Percentiles rank a stretch among this genome's conserved stretches.
Conservation (phyloP, 2,888 invertebrate species). For the Cylindroiulus punctatus region DNA sequence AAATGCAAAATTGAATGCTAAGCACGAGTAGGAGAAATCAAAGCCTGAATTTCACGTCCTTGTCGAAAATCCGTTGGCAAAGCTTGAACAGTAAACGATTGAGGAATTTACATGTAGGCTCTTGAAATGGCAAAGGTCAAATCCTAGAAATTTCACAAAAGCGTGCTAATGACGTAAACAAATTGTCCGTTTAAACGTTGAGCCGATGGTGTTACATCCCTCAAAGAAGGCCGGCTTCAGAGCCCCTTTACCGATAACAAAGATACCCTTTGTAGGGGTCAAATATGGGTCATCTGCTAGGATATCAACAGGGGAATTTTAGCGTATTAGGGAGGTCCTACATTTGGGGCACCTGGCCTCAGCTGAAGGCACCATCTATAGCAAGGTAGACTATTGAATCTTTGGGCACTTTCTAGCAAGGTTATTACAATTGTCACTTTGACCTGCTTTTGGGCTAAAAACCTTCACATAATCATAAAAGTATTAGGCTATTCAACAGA, state of each 20-base stretch:
- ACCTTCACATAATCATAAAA: too few species aligned
- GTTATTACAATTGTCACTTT: too few species aligned
- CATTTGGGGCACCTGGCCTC: constrained; percentile 13
- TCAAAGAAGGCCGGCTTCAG: neutral
- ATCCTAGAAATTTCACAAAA: constrained; percentile 13
- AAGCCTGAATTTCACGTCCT: neutral
- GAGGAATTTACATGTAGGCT: neutral
- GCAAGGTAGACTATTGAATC: neutral
- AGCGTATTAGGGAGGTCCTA: neutral
- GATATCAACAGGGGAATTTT: neutral
- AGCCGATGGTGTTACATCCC: neutral
- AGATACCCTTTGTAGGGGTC: neutral
- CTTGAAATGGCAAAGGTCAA: constrained; percentile 23
- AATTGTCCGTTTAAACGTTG: constrained; percentile 14
- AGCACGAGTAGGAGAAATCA: neutral
- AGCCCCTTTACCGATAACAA: neutral
- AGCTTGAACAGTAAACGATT: neutral
- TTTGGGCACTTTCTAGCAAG: too few species aligned
- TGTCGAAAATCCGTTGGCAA: neutral
- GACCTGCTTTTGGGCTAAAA: too few species aligned
- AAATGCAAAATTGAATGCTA: neutral
- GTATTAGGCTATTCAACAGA: too few species aligned
- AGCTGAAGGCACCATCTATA: neutral
- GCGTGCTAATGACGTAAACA: constrained; percentile 26
- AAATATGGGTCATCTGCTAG: neutral